Evolutionary conservation across 1,140 invertebrate species (phyloP), one percentile per base, ranked within the genome.

Genomic region (Lasaia peninsularis): DNA sequence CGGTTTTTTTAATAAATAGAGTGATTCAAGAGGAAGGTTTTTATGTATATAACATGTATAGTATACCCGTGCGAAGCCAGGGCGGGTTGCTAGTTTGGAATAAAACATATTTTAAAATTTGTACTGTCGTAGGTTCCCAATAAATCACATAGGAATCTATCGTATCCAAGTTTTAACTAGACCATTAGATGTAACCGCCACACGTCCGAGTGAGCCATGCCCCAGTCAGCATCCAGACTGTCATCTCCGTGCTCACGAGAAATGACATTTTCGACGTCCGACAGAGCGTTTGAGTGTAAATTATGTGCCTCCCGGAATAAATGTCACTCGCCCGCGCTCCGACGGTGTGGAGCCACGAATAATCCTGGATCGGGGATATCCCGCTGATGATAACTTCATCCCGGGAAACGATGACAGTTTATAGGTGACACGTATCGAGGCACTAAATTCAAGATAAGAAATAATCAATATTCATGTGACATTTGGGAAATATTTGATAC

Each of bases 221-320:
- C 18, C 18, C 9, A 44, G 16, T 44, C 37, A 44, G 37, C 37
- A 44, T 44, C 37, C 37, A 20, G 37, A 44, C 50, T 16, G 31
- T 20, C 51, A 52, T 34, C 31, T 52, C 20, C 31, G 32, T 9
- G 10, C 51, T 52, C 32, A 34, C 33, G 31, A 52, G 51, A 52
- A 32, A 34, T 34, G 14, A 34, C 16, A 52, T 52, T 34, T 52
- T 52, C 33, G 33, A 52, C 51, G 20, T 34, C 31, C 51, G 31
- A 34, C 31, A 34, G 28, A 35, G 32, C 49, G 24, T 28, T 50
- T 12, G 20, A 31, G 49, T 34, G 33, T 34, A 52, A 34, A 34
- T 52, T 34, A 52, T 52, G 31, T 32, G 33, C 24, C 51, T 32
- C 10, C 51, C 32, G 51, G 33, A 52, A 52, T 52, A 52, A 52